Evolutionary conservation across 2,113 vertebrate species (phyloP), one percentile per base, ranked within the genome.

Genomic region (Takifugu flavidus): DNA sequence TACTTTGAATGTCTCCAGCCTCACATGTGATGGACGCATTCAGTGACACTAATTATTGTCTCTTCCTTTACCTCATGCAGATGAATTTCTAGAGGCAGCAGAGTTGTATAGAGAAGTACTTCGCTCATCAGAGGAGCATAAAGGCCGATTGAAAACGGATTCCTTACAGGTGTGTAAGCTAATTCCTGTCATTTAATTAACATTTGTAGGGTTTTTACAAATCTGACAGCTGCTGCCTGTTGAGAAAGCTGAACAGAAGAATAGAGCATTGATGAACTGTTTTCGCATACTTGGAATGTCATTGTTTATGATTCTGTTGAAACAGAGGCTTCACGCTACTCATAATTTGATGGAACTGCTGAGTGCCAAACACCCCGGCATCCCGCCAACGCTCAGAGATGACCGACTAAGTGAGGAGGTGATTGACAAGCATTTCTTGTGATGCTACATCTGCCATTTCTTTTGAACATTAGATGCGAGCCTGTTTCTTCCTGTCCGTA

Each of bases 101-200:
- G 96, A 99, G 67, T 86, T 96, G 59, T 99, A 99, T 72, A 91
- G 97, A 86, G 97, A 99, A 82, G 97, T 98, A 54, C 82, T 99
- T 34, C 90, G 94, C 31, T 98, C 97, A 5, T 98, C 97, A 55
- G 97, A 98, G 86, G 97, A 99, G 72, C 96, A 99, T 89, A 99
- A 98, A 92, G 94, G 87, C 74, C 89, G 92, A 56, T 92, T 99
- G 75, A 98, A 99, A 90, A 99, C 97, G 0, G 97, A 99, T 85
- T 99, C 97, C 8, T 86, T 99, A 61, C 97, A 99, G 90, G 97
- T 98, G 81, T 79, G 20, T 3, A 20, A 20, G 4, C 67, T 51
- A 20, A 14, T 56, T 74, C 53, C 43, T 28, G 13, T 29, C 11
- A 28, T 15, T 53, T 29, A 4, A 61, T 72, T 68, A 66, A 12